phyloP scores from a whole-genome alignment of 2,113 vertebrate genomes.

The Athene noctua region DNA sequence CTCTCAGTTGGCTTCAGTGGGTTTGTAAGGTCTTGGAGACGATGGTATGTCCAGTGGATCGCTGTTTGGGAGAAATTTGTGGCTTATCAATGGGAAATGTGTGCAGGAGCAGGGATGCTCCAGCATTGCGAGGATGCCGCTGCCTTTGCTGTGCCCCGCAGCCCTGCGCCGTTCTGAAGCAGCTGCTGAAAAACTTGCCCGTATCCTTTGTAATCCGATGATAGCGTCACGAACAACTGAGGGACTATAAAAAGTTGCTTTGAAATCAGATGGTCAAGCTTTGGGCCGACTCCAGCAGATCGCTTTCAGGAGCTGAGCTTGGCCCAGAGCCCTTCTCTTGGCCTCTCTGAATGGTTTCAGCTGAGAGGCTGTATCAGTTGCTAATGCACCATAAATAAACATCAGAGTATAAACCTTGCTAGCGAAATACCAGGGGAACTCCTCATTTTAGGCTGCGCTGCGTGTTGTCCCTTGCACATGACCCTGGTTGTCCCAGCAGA shows the following conservation, averaged over 20 bases:
- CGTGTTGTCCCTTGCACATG: not conserved
- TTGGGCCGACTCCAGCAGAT: not conserved
- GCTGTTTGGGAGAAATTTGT: not conserved
- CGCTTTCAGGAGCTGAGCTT: conserved; percentile 6
- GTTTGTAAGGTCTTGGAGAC: not conserved
- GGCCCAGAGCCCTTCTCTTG: not conserved
- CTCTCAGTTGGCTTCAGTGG: not conserved
- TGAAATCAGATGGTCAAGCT: conserved; percentile 45
- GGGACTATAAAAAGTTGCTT: conserved; percentile 12
- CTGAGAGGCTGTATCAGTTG: conserved; percentile 1
- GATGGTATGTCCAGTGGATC: fast-evolving
- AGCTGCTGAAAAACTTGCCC: not conserved
- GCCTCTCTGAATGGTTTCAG: conserved; percentile 43
- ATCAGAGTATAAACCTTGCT: not conserved
- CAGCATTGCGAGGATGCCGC: fast-evolving
- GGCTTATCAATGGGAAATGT: fast-evolving
- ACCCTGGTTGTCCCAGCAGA: conserved; percentile 18
- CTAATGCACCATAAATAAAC: conserved; percentile 58
- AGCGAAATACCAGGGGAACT: conserved; percentile 52
- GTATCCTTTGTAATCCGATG: not conserved
- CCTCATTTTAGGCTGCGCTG: conserved; percentile 21
- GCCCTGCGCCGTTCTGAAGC: not conserved
- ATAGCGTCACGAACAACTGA: not conserved
- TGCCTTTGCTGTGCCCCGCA: not conserved
- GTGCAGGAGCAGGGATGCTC: not conserved